phyloP scores from a whole-genome alignment of 1,140 invertebrate species.

The Heliconius nattereri region DNA sequence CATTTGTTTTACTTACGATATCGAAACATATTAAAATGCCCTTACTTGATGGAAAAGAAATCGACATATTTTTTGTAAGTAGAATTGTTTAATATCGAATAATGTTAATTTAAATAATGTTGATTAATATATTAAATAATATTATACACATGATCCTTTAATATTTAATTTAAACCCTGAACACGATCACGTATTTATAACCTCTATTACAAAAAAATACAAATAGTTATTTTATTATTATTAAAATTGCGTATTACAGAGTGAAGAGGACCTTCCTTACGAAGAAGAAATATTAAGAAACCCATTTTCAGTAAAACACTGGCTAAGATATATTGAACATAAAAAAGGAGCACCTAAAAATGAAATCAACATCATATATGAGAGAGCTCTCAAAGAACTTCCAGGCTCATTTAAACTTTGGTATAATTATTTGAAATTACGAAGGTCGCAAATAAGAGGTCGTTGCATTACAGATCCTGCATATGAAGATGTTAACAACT shows the following conservation, averaged over 20 bases:
- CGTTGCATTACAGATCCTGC: conserved; percentile 91
- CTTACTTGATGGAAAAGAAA: conserved; percentile 73
- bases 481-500: conserved; percentile 97
- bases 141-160: neutral
- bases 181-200: neutral
- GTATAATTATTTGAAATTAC: conserved; percentile 96
- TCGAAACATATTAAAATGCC: conserved; percentile 60
- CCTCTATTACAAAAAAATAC: neutral
- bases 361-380: conserved; percentile 95
- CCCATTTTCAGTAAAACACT: conserved; percentile 98
- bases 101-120: neutral
- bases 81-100: neutral
- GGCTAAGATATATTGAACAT: conserved; percentile 98
- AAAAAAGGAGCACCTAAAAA: conserved; percentile 92
- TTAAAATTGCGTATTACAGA: conserved; percentile 79
- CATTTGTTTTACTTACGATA: neutral
- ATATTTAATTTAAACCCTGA: neutral
- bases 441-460: conserved; percentile 91
- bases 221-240: neutral
- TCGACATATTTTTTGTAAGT: conserved; percentile 79
- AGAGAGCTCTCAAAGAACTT: conserved; percentile 96
- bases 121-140: neutral
- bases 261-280: conserved; percentile 97
- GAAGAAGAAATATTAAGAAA: conserved; percentile 99
- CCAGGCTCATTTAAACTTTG: conserved; percentile 99